Conservation (phyloP, 2,888 invertebrate species). For the Campaea margaritaria region DNA sequence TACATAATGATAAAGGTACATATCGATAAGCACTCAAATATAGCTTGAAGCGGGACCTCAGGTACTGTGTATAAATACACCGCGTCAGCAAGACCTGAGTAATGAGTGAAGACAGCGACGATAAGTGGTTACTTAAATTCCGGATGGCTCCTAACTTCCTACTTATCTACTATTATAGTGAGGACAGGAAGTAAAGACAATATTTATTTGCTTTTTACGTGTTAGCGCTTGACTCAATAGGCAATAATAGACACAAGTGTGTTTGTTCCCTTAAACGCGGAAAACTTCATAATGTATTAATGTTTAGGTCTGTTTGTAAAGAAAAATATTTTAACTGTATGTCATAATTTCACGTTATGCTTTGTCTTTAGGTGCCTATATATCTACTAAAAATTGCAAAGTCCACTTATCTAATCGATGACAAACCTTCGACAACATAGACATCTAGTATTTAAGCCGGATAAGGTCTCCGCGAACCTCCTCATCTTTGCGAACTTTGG, state of each 20-base stretch:
- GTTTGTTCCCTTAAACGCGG: slow-evolving; percentile 16
- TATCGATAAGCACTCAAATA: too few relatives aligned
- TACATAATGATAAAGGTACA: too few relatives aligned
- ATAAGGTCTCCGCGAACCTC: too few relatives aligned
- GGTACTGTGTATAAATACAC: slow-evolving; percentile 8
- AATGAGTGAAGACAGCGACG: slow-evolving; percentile 38
- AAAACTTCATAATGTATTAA: background rate
- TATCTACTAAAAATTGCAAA: too few relatives aligned
- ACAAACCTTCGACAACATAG: too few relatives aligned
- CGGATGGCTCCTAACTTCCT: slow-evolving; percentile 40
- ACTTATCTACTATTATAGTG: slow-evolving; percentile 39
- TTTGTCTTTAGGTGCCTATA: too few relatives aligned
- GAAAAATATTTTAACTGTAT: too few relatives aligned
- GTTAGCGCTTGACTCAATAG: slow-evolving; percentile 24
- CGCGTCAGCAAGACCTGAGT: slow-evolving; percentile 10
- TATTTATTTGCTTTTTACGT: slow-evolving; percentile 37
- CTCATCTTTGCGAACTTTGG: too few relatives aligned
- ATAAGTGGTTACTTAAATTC: slow-evolving; percentile 40
- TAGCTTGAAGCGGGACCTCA: background rate
- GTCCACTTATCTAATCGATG: too few relatives aligned
- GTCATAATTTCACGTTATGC: too few relatives aligned
- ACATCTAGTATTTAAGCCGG: too few relatives aligned
- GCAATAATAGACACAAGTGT: slow-evolving; percentile 12
- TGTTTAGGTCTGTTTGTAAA: too few relatives aligned
- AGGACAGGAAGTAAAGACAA: slow-evolving; percentile 40